Evolutionary conservation across 2,113 vertebrate genomes (phyloP).

Genomic region (Merops nubicus): DNA sequence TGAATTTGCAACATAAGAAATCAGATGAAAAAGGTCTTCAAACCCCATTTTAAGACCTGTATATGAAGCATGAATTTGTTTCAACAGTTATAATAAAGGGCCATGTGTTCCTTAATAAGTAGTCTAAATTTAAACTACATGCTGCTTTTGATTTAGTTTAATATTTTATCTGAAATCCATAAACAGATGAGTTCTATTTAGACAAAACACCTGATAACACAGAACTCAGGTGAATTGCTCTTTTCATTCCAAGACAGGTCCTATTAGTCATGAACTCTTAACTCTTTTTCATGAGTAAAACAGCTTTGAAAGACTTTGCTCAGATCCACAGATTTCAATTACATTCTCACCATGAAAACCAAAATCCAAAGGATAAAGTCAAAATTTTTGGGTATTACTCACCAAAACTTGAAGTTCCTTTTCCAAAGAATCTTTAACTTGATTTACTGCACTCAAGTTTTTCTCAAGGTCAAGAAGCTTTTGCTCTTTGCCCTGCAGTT

Average conservation of each 20-base stretch:
- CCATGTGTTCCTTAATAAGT: not conserved
- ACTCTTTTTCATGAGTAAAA: not conserved
- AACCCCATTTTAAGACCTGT: not conserved
- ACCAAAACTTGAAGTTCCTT: constrained; percentile 87
- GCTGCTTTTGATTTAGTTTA: not conserved
- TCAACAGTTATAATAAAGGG: not conserved
- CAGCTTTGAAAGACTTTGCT: not conserved
- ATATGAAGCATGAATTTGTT: not conserved
- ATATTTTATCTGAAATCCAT: not conserved
- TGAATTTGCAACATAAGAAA: not conserved
- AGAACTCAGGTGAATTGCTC: not conserved
- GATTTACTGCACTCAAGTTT: constrained; percentile 80
- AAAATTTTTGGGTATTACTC: constrained; percentile 63
- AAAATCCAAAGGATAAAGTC: not conserved
- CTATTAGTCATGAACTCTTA: not conserved
- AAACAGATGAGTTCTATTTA: not conserved
- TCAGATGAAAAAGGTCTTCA: not conserved
- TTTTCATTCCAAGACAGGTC: not conserved
- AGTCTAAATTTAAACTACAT: not conserved
- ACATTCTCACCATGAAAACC: not conserved
- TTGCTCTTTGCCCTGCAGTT: constrained; percentile 84
- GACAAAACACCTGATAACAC: not conserved
- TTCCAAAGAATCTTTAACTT: constrained; percentile 84
- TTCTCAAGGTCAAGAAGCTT: constrained; percentile 82
- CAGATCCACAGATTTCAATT: not conserved